A percentile compares a stretch with the other conserved stretches of the same genome.
phyloP scores from a whole-genome alignment of 2,797 vertebrate genomes.

The Chelonia mydas region DNA sequence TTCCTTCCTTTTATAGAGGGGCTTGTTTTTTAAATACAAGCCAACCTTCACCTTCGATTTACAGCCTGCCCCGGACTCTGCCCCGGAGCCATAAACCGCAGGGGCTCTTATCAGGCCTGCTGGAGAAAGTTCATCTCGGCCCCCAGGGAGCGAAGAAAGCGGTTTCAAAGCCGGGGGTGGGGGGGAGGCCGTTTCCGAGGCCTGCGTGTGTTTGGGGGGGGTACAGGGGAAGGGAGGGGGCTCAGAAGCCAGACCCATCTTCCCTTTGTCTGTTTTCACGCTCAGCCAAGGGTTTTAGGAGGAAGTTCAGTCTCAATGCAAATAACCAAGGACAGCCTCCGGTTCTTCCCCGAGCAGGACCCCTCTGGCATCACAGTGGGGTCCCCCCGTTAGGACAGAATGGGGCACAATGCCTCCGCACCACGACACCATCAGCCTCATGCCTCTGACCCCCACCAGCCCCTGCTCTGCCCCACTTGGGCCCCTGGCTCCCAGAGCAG shows the following conservation, averaged over 20 bases:
- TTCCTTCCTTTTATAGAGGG: neutral
- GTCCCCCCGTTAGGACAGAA: fast-evolving
- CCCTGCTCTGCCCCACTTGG: fast-evolving
- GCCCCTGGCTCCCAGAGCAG: fast-evolving
- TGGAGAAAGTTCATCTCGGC: constrained; percentile 14
- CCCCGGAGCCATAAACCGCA: constrained; percentile 53
- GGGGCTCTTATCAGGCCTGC: neutral
- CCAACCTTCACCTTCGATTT: constrained; percentile 50
- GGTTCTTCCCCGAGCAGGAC: neutral
- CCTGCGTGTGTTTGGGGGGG: neutral
- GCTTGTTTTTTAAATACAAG: neutral
- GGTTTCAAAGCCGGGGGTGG: neutral
- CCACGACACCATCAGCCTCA: too few species aligned
- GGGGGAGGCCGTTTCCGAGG: neutral
- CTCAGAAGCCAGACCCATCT: neutral
- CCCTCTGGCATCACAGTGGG: neutral
- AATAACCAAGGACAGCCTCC: neutral
- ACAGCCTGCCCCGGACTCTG: constrained; percentile 10
- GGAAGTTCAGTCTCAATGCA: neutral
- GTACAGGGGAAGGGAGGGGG: neutral
- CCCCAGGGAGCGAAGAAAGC: neutral
- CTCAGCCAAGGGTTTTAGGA: neutral
- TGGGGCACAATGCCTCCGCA: too few species aligned
- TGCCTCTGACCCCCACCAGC: too few species aligned
- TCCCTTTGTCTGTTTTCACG: neutral